Evolutionary conservation across 2,888 invertebrate genomes (phyloP).

Genomic region (Drosophila mulleri): DNA sequence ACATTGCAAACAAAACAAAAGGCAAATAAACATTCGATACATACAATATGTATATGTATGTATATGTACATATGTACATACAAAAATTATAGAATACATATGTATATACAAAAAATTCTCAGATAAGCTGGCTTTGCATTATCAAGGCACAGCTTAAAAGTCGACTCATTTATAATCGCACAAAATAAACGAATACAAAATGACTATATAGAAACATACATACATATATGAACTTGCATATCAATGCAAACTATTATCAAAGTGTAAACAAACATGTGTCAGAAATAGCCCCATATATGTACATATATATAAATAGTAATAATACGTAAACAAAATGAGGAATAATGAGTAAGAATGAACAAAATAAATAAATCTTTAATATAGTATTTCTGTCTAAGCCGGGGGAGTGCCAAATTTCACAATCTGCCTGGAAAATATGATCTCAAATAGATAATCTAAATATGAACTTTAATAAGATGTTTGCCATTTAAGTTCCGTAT

Average conservation of each 20-base stretch:
- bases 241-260: constrained; percentile 5
- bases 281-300: background rate
- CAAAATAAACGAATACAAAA: background rate
- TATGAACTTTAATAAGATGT: background rate
- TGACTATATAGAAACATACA: background rate
- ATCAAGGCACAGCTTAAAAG: constrained; percentile 24
- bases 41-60: background rate
- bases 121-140: constrained; percentile 12
- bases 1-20: background rate
- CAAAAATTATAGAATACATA: background rate
- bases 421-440: background rate
- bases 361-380: background rate
- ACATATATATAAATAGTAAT: background rate
- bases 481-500: background rate
- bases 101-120: too few species aligned
- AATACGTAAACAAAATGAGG: background rate
- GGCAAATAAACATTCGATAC: background rate
- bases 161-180: constrained; percentile 2
- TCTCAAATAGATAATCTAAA: background rate
- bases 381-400: background rate
- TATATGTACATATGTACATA: background rate
- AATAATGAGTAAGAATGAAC: background rate
- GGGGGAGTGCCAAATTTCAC: background rate
- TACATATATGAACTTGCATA: background rate
- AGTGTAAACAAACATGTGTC: background rate